Evolutionary conservation across 2,113 vertebrate genomes (phyloP).

Genomic region (Pandion haliaetus): DNA sequence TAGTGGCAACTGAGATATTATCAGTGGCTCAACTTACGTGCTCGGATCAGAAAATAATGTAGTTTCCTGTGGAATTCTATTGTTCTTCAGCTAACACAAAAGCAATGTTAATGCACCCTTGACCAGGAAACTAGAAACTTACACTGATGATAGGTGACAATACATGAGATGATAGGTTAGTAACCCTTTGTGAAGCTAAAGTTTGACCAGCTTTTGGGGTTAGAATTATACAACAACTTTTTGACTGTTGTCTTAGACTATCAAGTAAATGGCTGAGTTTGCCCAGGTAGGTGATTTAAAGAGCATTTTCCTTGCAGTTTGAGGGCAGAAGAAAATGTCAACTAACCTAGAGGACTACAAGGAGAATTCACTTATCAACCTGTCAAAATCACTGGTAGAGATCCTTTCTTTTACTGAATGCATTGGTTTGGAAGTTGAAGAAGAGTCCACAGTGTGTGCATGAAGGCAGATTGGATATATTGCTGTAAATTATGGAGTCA

Average conservation of each 20-base stretch:
- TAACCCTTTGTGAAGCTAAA: not conserved
- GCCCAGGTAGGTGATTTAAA: not conserved
- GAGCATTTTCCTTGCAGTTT: not conserved
- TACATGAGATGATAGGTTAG: not conserved
- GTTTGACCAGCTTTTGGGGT: not conserved
- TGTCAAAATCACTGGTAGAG: not conserved
- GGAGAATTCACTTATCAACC: not conserved
- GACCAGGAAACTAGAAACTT: not conserved
- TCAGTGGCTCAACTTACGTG: fast-evolving
- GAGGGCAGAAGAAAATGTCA: not conserved
- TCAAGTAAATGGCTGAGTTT: not conserved
- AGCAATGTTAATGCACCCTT: not conserved
- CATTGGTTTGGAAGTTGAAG: not conserved
- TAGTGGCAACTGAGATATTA: not conserved
- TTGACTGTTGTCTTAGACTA: not conserved
- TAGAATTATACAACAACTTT: not conserved
- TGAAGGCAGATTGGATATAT: not conserved
- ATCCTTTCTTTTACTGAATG: not conserved
- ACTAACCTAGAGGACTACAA: not conserved
- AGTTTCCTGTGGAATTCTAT: not conserved
- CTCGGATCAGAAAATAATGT: not conserved
- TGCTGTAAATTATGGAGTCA: not conserved
- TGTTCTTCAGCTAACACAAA: not conserved
- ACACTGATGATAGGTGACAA: not conserved
- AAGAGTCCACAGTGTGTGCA: not conserved